These are phyloP conservation scores for Drosophila niveifrons DNA, from an alignment of 2,888 invertebrate genomes.

Conservation along the genomic window DNA sequence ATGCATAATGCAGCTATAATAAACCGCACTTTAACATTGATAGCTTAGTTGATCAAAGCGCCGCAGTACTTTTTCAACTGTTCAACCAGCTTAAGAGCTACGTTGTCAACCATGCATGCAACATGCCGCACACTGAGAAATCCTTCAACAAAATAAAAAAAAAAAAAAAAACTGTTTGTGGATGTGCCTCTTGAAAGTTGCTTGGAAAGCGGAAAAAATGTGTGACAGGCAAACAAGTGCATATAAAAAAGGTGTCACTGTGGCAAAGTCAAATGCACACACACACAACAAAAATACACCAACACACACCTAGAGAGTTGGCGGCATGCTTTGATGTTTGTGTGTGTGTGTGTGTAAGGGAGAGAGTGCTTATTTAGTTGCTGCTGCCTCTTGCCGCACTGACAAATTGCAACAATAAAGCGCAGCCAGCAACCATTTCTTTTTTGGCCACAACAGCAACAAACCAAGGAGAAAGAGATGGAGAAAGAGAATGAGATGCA, in stretches of 20 bases:
- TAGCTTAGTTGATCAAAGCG: slow-evolving; percentile 5
- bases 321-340: slow-evolving; percentile 56
- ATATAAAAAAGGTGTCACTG: slow-evolving; percentile 54
- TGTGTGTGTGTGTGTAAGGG: neutral
- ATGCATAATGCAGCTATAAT: neutral
- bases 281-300: slow-evolving; percentile 15
- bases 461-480: neutral
- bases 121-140: slow-evolving; percentile 3
- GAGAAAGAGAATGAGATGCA: neutral
- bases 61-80: neutral
- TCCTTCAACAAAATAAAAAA: slow-evolving; percentile 16
- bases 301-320: slow-evolving; percentile 8
- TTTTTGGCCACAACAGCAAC: slow-evolving; percentile 8
- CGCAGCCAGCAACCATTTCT: slow-evolving; percentile 18
- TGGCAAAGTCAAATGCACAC: slow-evolving; percentile 50
- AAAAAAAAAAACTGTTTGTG: slow-evolving; percentile 11
- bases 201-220: slow-evolving; percentile 21
- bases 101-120: slow-evolving; percentile 16
- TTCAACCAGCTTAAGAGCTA: slow-evolving; percentile 11
- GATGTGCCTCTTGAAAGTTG: slow-evolving; percentile 29
- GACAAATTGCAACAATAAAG: slow-evolving; percentile 35
- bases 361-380: slow-evolving; percentile 26
- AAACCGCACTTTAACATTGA: neutral
- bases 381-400: slow-evolving; percentile 21
- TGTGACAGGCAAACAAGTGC: slow-evolving; percentile 46